A percentile compares a stretch with the other conserved stretches of the same genome.
These are phyloP conservation scores for Plodia interpunctella DNA, from an alignment of 1,140 invertebrate species.

Conservation along the genomic window DNA sequence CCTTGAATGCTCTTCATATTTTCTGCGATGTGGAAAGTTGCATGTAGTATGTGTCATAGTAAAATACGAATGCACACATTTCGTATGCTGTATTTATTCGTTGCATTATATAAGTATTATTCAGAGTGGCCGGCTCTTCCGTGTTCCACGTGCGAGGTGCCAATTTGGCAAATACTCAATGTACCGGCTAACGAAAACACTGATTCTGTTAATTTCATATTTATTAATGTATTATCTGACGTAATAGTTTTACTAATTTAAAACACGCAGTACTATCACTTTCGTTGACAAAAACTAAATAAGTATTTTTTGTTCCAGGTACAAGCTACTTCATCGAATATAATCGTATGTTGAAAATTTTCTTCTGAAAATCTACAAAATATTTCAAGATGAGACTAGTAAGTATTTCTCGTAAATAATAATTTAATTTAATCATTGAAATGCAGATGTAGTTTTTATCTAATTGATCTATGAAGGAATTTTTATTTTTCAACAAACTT, in stretches of 20 bases:
- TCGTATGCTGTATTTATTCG: background rate
- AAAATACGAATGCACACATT: too few species aligned
- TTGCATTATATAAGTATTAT: constrained; percentile 9
- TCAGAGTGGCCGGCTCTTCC: constrained; percentile 22
- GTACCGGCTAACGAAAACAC: constrained; percentile 10
- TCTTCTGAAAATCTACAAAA: constrained; percentile 24
- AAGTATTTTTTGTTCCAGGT: constrained; percentile 43
- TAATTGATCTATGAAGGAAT: background rate
- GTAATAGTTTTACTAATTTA: too few species aligned
- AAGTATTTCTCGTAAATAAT: constrained; percentile 26
- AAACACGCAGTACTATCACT: constrained; percentile 14
- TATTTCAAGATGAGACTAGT: constrained; percentile 67
- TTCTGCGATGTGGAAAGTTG: too few species aligned
- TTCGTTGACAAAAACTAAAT: too few species aligned
- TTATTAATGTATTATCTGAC: background rate
- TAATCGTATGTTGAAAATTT: constrained; percentile 36
- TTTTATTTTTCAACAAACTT: too few species aligned
- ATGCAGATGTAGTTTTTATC: too few species aligned
- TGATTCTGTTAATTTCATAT: background rate
- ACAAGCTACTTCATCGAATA: constrained; percentile 32
- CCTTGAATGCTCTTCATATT: too few species aligned
- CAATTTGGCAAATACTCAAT: constrained; percentile 48
- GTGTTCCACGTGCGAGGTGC: constrained; percentile 27
- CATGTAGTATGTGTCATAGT: too few species aligned
- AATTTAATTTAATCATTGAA: too few species aligned